phyloP scores from a whole-genome alignment of 2,113 vertebrate genomes.

The Cryptotis parvus region DNA sequence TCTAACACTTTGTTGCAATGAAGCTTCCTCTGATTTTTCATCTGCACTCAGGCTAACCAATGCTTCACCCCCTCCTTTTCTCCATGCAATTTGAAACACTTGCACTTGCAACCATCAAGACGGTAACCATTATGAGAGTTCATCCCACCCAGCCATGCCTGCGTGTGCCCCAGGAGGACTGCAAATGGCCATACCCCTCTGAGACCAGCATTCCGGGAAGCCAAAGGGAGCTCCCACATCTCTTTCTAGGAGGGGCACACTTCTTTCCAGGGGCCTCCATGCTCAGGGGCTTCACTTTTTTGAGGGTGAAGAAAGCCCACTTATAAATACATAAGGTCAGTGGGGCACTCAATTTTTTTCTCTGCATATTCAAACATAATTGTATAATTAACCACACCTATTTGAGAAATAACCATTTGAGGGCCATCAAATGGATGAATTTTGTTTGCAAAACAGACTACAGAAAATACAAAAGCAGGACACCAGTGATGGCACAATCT shows the following conservation, averaged over 20 bases:
- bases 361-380: background rate
- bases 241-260: background rate
- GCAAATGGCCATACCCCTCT: background rate
- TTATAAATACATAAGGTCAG: slow-evolving; percentile 28
- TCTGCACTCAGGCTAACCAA: background rate
- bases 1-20: slow-evolving; percentile 39
- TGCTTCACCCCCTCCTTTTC: background rate
- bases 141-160: background rate
- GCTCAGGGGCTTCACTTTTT: background rate
- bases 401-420: slow-evolving; percentile 21
- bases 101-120: background rate
- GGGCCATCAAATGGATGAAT: background rate
- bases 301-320: background rate
- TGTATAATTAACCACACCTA: background rate
- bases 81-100: background rate
- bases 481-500: background rate
- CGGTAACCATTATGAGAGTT: background rate
- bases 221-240: background rate
- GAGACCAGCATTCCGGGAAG: background rate
- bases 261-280: background rate
- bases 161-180: background rate
- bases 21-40: background rate
- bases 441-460: slow-evolving; percentile 30
- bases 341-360: background rate
- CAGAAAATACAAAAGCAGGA: background rate